Conservation (phyloP, 2,888 invertebrate genomes). For the Halocaridina rubra region DNA sequence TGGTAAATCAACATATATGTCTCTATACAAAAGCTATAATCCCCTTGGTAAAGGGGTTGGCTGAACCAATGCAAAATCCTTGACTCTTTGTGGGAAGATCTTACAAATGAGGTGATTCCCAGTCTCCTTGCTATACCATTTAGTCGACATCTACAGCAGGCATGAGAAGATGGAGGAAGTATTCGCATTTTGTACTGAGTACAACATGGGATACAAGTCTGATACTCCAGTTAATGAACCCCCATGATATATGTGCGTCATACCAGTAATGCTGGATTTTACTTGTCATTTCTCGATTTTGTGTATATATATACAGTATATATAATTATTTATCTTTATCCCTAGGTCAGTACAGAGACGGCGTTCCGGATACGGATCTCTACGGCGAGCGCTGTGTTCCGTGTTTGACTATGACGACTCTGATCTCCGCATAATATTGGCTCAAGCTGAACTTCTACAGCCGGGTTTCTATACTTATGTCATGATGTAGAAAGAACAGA, state of each 20-base stretch:
- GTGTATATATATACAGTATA: too few relatives aligned
- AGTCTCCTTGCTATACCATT: neutral
- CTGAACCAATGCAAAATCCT: too few relatives aligned
- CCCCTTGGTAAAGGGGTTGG: neutral
- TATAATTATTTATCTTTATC: neutral
- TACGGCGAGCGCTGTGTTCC: slow-evolving; percentile 40
- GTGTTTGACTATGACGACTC: slow-evolving; percentile 54
- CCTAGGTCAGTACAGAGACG: slow-evolving; percentile 37
- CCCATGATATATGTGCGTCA: neutral
- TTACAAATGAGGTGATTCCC: neutral
- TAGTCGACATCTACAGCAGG: neutral
- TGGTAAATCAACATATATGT: slow-evolving; percentile 25
- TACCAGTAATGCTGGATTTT: neutral
- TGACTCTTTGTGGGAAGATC: neutral
- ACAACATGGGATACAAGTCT: too few relatives aligned
- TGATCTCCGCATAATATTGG: slow-evolving; percentile 43
- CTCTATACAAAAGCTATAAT: neutral
- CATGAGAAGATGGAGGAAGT: too few relatives aligned
- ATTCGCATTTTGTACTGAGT: too few relatives aligned
- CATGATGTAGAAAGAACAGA: neutral
- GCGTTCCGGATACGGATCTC: slow-evolving; percentile 34
- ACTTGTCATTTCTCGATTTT: too few relatives aligned
- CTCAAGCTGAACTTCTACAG: slow-evolving; percentile 52
- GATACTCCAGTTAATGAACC: neutral
- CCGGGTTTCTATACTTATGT: slow-evolving; percentile 55